Conservation (phyloP, 2,797 vertebrate genomes). For the Holocentrus rufus region DNA sequence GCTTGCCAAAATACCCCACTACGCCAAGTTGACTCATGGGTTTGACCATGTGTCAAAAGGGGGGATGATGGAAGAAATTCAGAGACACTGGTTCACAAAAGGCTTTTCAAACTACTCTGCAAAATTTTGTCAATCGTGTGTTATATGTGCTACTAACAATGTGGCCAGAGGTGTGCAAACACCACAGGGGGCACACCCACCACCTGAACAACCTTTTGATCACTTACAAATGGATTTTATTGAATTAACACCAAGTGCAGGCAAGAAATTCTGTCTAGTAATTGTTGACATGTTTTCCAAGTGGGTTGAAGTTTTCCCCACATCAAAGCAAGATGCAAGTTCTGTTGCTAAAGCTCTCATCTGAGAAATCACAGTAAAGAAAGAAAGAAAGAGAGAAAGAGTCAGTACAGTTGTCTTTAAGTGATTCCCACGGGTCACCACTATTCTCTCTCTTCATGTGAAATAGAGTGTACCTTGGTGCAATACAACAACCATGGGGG, state of each 20-base stretch:
- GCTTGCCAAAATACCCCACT: neutral
- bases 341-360: conserved; percentile 8
- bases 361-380: conserved; percentile 19
- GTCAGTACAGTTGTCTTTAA: no score
- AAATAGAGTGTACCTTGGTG: no score
- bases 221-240: neutral
- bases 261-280: conserved; percentile 28
- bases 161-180: neutral
- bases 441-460: no score
- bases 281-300: conserved; percentile 23
- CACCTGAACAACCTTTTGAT: neutral
- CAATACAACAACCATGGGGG: no score
- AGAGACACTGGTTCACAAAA: conserved; percentile 10
- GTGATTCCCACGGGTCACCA: no score
- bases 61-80: neutral
- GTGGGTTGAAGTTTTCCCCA: conserved; percentile 25
- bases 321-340: neutral
- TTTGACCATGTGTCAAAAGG: conserved; percentile 11
- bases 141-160: conserved; percentile 7
- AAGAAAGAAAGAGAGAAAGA: no score
- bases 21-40: conserved; percentile 4
- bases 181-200: neutral
- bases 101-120: neutral
- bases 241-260: neutral
- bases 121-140: conserved; percentile 20